Evolutionary conservation across 2,888 invertebrate genomes (phyloP), one percentile per base, ranked within the genome.

Genomic region (Spodoptera picta): DNA sequence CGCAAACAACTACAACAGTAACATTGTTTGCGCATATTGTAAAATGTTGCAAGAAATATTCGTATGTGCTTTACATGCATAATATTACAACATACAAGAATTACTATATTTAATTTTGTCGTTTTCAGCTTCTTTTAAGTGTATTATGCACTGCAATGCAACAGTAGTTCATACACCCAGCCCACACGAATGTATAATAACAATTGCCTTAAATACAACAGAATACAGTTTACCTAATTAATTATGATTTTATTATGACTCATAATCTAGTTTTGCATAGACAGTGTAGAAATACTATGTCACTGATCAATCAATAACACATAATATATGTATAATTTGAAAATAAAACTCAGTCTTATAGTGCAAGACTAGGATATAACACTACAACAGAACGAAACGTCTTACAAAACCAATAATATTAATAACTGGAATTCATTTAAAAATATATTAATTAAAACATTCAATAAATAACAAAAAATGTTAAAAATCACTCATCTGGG

Each of bases 211-310:
- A 69, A 31, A 56, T 62, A 63, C 60, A 79, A 77, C 68, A 49
- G 56, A 79, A 77, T 69, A 78, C 71, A 77, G 12, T 72, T 61
- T 69, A 69, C 53, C 60, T 79, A 70, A 77, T 59, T 75, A 77
- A 67, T 69, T 41, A 69, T 73, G 69, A 77, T 53, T 69, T 73
- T 69, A 66, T 67, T 60, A 73, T 68, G 66, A 75, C 23, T 64
- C 53, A 42, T 74, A 59, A 73, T 68, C 69, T 68, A 79, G 58
- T 60, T 58, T 63, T 61, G 56, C 61, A 70, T 69, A 79, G 69
- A 75, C 73, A 42, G 68, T 79, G 75, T 79, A 75, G 79, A 79
- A 79, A 79, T 79, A 79, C 46, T 73, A 64, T 66, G 79, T 69
- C 75, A 62, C 65, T 75, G 73, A 58, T 61, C 11, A 6, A 56